phyloP scores from a whole-genome alignment of 2,888 invertebrate genomes.

The Graphium colonna region DNA sequence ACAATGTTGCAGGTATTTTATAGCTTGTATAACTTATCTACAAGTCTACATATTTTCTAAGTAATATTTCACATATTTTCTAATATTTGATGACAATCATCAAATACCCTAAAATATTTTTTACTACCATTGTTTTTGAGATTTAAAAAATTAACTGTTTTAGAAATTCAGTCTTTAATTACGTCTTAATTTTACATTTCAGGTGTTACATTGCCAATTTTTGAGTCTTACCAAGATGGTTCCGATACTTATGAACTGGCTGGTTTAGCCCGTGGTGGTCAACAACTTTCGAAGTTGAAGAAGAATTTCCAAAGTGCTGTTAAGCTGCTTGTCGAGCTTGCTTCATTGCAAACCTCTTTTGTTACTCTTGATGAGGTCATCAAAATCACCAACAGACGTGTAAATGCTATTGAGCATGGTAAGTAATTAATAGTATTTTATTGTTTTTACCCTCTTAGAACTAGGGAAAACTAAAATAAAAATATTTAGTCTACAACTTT shows the following conservation, averaged over 20 bases:
- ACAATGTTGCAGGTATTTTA: slow-evolving; percentile 99
- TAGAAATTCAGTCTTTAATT: no score
- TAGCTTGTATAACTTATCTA: slow-evolving; percentile 13
- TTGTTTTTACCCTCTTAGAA: no score
- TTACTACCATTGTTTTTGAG: no score
- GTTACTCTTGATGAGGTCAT: slow-evolving; percentile 99
- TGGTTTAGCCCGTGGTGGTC: slow-evolving; percentile 97
- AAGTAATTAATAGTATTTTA: slow-evolving; percentile 39
- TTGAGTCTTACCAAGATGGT: slow-evolving; percentile 96
- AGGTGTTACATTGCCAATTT: slow-evolving; percentile 98
- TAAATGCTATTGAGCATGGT: slow-evolving; percentile 99
- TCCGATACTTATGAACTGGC: slow-evolving; percentile 97
- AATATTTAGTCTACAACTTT: no score
- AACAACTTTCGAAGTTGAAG: slow-evolving; percentile 97
- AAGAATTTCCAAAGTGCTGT: slow-evolving; percentile 98
- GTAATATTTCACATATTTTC: neutral
- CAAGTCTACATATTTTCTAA: neutral
- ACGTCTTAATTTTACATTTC: slow-evolving; percentile 29
- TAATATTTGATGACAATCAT: neutral
- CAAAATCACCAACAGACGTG: slow-evolving; percentile 98
- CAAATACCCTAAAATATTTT: no score
- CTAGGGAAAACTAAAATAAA: no score
- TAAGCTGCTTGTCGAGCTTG: slow-evolving; percentile 96
- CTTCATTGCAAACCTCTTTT: slow-evolving; percentile 98
- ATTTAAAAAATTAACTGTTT: no score